Percentiles rank a stretch among this genome's conserved stretches.
phyloP scores from a whole-genome alignment of 2,797 vertebrate species.

The Carduelis carduelis region DNA sequence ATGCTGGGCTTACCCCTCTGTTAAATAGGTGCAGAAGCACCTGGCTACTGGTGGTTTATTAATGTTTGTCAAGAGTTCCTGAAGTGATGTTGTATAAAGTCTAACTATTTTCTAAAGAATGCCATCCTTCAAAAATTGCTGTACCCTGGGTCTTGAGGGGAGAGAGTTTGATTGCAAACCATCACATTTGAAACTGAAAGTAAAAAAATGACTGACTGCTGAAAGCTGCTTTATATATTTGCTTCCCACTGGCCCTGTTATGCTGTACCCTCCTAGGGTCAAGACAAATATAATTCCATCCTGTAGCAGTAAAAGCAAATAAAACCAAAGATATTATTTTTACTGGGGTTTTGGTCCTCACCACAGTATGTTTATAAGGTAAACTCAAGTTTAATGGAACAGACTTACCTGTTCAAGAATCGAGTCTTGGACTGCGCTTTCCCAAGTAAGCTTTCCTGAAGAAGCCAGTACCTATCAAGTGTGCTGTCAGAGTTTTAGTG shows the following conservation, averaged over 20 bases:
- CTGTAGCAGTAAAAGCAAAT: not conserved
- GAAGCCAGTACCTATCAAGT: not conserved
- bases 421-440: not conserved
- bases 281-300: not conserved
- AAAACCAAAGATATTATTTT: not conserved
- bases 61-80: not conserved
- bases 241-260: not conserved
- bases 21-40: not conserved
- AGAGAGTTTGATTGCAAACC: not conserved
- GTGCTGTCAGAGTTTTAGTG: conserved; percentile 3
- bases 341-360: not conserved
- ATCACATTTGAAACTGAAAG: not conserved
- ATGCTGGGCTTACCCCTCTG: not conserved
- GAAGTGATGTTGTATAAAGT: not conserved
- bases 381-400: not conserved
- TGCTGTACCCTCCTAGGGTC: not conserved
- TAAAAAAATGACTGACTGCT: not conserved
- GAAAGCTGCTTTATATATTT: not conserved
- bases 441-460: not conserved
- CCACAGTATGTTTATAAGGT: not conserved
- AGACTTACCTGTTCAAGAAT: not conserved
- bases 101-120: not conserved
- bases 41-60: not conserved
- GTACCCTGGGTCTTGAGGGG: not conserved
- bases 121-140: not conserved